These are phyloP conservation scores for Vollenhovia emeryi DNA, from an alignment of 1,140 invertebrate genomes.

Conservation along the genomic window DNA sequence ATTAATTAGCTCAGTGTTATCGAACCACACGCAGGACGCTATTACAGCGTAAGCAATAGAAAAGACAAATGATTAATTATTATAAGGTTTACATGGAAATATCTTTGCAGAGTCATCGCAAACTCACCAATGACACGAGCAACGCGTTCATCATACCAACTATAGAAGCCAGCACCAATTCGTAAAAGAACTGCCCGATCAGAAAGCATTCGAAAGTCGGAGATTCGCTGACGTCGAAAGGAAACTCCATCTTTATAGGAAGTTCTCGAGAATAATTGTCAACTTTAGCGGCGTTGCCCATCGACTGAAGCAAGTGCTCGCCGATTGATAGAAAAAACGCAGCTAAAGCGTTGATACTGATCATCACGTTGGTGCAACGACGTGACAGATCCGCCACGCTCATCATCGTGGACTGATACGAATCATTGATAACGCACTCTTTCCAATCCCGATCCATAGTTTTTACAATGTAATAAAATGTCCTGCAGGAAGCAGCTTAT, in stretches of 20 bases:
- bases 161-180: slow-evolving; percentile 4
- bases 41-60: background rate
- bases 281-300: background rate
- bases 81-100: background rate
- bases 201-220: slow-evolving; percentile 55
- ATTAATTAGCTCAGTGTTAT: background rate
- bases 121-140: slow-evolving; percentile 51
- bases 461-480: slow-evolving; percentile 31
- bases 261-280: slow-evolving; percentile 38
- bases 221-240: slow-evolving; percentile 26
- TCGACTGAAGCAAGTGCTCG: slow-evolving; percentile 5
- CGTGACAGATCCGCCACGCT: background rate
- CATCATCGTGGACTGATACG: slow-evolving; percentile 15
- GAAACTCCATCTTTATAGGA: slow-evolving; percentile 62
- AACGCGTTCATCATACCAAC: slow-evolving; percentile 47
- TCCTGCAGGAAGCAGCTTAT: slow-evolving; percentile 22
- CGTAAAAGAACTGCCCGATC: slow-evolving; percentile 40
- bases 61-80: background rate
- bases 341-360: slow-evolving; percentile 9
- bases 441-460: slow-evolving; percentile 34
- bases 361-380: slow-evolving; percentile 23
- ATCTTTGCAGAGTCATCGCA: background rate
- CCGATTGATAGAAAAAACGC: slow-evolving; percentile 45
- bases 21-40: background rate
- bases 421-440: slow-evolving; percentile 20